Percentiles rank a stretch among this genome's conserved stretches.
phyloP scores from a whole-genome alignment of 2,888 invertebrate species.

The Hemicrepidius hirtus region DNA sequence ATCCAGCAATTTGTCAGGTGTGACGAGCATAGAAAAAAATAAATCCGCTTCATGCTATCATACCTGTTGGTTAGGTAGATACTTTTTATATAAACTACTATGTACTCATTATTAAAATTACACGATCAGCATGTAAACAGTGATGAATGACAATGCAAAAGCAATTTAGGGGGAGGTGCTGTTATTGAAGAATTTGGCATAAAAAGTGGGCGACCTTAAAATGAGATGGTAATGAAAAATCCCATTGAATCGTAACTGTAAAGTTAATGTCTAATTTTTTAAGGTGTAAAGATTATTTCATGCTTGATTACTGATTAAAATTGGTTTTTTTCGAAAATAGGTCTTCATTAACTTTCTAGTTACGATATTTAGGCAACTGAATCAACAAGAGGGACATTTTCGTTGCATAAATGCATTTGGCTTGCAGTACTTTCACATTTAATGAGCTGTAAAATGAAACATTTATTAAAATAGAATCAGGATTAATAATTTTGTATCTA shows the following conservation, averaged over 20 bases:
- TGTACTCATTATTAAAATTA: slow-evolving; percentile 9
- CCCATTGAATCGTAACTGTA: slow-evolving; percentile 25
- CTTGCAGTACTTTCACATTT: slow-evolving; percentile 11
- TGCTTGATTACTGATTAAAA: too few relatives aligned
- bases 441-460: too few relatives aligned
- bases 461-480: background rate
- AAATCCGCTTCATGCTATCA: background rate
- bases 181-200: slow-evolving; percentile 4
- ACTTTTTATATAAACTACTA: background rate
- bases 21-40: slow-evolving; percentile 2
- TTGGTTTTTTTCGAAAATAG: too few relatives aligned
- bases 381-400: background rate
- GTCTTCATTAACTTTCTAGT: background rate
- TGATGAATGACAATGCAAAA: slow-evolving; percentile 24
- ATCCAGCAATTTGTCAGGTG: background rate
- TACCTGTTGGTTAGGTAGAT: too few relatives aligned
- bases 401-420: slow-evolving; percentile 8
- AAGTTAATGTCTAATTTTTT: slow-evolving; percentile 13
- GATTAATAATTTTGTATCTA: too few relatives aligned
- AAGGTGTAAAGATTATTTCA: background rate
- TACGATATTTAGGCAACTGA: slow-evolving; percentile 9
- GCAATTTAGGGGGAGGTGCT: background rate
- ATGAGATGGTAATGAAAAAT: slow-evolving; percentile 23
- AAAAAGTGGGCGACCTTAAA: slow-evolving; percentile 28
- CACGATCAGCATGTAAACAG: slow-evolving; percentile 6